Percentiles rank a stretch among this genome's conserved stretches.
These are phyloP conservation scores for Agonopterix arenella DNA, from an alignment of 2,888 invertebrate genomes.

Conservation along the genomic window DNA sequence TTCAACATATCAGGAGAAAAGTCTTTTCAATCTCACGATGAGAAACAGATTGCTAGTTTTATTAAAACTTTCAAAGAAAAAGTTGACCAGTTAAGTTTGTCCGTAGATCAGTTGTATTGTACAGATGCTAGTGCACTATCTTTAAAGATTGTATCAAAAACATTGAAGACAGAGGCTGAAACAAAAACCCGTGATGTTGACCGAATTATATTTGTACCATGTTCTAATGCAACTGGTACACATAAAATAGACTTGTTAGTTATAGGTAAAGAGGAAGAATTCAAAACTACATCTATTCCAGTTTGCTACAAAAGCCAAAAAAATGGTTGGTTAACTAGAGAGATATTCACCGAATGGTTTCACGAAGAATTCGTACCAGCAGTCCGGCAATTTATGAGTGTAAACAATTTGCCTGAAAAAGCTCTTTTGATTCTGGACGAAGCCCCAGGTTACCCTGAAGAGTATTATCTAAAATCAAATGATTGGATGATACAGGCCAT, in stretches of 20 bases:
- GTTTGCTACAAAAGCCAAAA: slow-evolving; percentile 20
- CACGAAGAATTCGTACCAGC: slow-evolving; percentile 21
- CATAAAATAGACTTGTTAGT: slow-evolving; percentile 23
- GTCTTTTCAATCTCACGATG: slow-evolving; percentile 15
- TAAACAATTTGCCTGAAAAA: slow-evolving; percentile 22
- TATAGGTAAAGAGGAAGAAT: slow-evolving; percentile 19
- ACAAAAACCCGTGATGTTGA: slow-evolving; percentile 22
- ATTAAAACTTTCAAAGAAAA: slow-evolving; percentile 21
- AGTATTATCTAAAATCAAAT: slow-evolving; percentile 27
- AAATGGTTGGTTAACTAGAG: slow-evolving; percentile 22
- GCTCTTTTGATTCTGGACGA: slow-evolving; percentile 25
- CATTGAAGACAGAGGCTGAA: slow-evolving; percentile 20
- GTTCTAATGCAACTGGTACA: slow-evolving; percentile 27
- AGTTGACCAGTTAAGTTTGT: slow-evolving; percentile 20
- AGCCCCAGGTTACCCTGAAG: slow-evolving; percentile 24
- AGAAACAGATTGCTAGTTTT: slow-evolving; percentile 12
- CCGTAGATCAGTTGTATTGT: slow-evolving; percentile 24
- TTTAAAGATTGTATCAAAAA: slow-evolving; percentile 17
- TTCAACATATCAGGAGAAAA: slow-evolving; percentile 10
- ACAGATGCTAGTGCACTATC: slow-evolving; percentile 22
- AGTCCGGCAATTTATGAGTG: slow-evolving; percentile 23
- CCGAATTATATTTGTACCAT: slow-evolving; percentile 26
- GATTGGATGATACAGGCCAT: slow-evolving; percentile 26
- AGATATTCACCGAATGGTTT: slow-evolving; percentile 26
- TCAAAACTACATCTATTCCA: slow-evolving; percentile 16